phyloP scores from a whole-genome alignment of 2,888 invertebrate genomes.

The Thecophora atra region DNA sequence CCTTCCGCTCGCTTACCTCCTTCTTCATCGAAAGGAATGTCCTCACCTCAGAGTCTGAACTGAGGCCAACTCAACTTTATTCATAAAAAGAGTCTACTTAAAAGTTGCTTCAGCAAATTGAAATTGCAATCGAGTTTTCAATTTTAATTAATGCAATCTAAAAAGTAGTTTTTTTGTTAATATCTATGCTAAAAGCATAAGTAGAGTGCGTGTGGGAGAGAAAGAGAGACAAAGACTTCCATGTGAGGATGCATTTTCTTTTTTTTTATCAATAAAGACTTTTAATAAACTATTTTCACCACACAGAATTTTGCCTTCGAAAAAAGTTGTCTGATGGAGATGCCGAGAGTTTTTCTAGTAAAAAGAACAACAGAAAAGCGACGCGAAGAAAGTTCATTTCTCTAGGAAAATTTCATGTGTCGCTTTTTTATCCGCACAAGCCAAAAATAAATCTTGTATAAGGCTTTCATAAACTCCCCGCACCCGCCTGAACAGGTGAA shows the following conservation, averaged over 20 bases:
- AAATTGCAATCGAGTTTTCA: slow-evolving; percentile 36
- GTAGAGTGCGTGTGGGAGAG: not conserved
- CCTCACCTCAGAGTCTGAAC: too few relatives aligned
- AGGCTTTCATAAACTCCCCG: not conserved
- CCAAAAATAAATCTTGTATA: not conserved
- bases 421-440: not conserved
- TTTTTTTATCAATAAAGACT: too few relatives aligned
- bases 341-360: too few relatives aligned
- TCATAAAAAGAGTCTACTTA: not conserved
- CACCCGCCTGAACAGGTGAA: not conserved
- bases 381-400: too few relatives aligned
- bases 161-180: slow-evolving; percentile 10
- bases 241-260: not conserved
- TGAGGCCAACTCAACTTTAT: not conserved
- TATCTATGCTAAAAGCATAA: not conserved
- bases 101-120: slow-evolving; percentile 30
- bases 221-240: not conserved
- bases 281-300: too few relatives aligned
- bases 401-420: too few relatives aligned
- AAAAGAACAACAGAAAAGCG: too few relatives aligned
- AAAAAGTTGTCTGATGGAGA: too few relatives aligned
- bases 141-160: slow-evolving; percentile 29
- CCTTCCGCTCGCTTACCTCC: not conserved
- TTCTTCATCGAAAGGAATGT: too few relatives aligned
- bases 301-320: too few relatives aligned